These are phyloP conservation scores for Trichopria drosophilae DNA, from an alignment of 2,888 invertebrate species.

Conservation along the genomic window DNA sequence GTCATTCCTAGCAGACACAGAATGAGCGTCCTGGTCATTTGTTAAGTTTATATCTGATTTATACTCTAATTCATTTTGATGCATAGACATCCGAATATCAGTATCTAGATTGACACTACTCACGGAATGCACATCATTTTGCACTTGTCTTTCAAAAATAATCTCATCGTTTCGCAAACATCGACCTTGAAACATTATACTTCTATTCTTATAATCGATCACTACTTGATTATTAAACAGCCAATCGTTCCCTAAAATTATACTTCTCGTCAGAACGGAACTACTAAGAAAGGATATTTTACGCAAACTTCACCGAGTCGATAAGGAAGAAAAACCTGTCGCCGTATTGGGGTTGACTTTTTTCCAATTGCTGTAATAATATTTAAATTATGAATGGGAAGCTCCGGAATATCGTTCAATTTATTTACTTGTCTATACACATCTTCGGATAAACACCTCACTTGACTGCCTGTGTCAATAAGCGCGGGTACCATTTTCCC, in stretches of 20 bases:
- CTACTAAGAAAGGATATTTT: not conserved
- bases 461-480: conserved; percentile 7
- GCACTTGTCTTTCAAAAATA: too few relatives aligned
- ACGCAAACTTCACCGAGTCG: not conserved
- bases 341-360: not conserved
- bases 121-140: too few relatives aligned
- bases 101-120: too few relatives aligned
- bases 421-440: not conserved
- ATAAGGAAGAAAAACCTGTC: not conserved
- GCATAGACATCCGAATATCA: too few relatives aligned
- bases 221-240: not conserved
- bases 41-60: too few relatives aligned
- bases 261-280: not conserved
- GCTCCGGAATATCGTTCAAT: not conserved
- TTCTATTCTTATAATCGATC: not conserved
- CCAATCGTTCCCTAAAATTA: not conserved
- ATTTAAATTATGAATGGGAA: not conserved
- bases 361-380: not conserved
- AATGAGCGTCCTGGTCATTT: too few relatives aligned
- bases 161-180: too few relatives aligned
- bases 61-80: too few relatives aligned
- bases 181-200: too few relatives aligned
- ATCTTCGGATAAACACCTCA: conserved; percentile 4
- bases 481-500: not conserved
- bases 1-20: too few relatives aligned